Evolutionary conservation across 2,888 invertebrate species (phyloP), one percentile per base, ranked within the genome.

Genomic region (Digitonthophagus gazella): DNA sequence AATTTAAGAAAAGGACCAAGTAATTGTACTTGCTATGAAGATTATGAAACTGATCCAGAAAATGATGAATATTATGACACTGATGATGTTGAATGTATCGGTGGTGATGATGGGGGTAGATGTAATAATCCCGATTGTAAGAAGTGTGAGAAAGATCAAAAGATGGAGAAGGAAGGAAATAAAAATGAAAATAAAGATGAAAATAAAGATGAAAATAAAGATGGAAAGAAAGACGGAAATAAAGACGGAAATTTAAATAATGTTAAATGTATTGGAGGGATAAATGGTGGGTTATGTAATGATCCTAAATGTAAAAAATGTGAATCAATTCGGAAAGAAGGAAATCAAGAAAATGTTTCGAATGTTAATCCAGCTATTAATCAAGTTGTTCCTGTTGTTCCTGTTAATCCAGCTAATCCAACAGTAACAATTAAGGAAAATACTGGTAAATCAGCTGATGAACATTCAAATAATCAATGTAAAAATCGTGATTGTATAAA

Each of bases 21-120:
- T 15, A 66, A 64, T 19, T 67, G 67, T 58, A 67, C 64, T 19
- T 19, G 64, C 28, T 56, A 66, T 5, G 16, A 61, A n/a, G 19
- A 61, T 15, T n/a, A n/a, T n/a, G 61, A 18, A 15, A 57, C 1
- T 18, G 61, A 61, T 2, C 16, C 61, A 3, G 20, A 20, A 18
- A 61, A 61, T 8, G 11, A 8, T 11, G 8, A 6, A 3, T 44
- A 11, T 44, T 44, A 8, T 44, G 28, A 11, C 11, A 11, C 8
- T 1, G 28, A 44, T 6, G 28, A 44, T 44, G 11, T 44, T 11
- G 8, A 6, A 3, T 44, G 28, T 44, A 8, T 44, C 11, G 28
- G 28, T 44, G 28, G 28, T 1, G 28, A 44, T 6, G 28, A 44
- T 44, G 28, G 28, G 1, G 28, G 28, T 8, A 44, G 28, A 44